Base-by-base conservation (phyloP, 2,888 invertebrate genomes). In the Alviniconcha strummeri region DNA sequence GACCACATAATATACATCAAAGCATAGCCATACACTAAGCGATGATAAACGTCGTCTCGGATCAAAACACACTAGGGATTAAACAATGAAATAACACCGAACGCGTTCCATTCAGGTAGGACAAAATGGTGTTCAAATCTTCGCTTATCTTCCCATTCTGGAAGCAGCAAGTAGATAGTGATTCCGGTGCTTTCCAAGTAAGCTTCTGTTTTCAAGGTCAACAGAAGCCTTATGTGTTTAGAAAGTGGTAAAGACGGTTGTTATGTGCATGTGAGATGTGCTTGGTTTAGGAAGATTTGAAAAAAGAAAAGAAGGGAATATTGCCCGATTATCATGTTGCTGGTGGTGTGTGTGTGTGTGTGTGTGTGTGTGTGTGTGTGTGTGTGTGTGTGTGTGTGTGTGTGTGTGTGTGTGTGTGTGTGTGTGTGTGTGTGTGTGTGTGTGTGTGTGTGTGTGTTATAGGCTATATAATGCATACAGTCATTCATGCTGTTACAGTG, bases 401-500 rank as follows among this genome's bases (percentile, higher is more conserved):
- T 52, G 54, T 54, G 74, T 74, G 74, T 52, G 54, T 74, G 74
- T 74, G 74, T 74, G 54, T 74, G 74, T 74, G 74, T 74, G 74
- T 74, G 74, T 74, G 74, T 74, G 72, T 72, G 72, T 72, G 72
- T 72, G 72, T 72, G 72, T 72, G 72, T 72, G 72, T 72, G 72
- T 54, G 72, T 72, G 36, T 36, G 72, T 36, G 36, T 72, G 52
- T n/a, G n/a, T 72, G 36, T 8, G 8, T 17, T 72, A 9, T n/a
- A 3, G 36, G 36, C 15, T 6, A 1, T 8, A 52, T 8, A 52
- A 52, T 72, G 72, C 8, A 52, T 72, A 8, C 15, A 13, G 9
- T 13, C 9, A 64, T 64, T 64, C 64, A 64, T 64, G 11, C 64
- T 64, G 9, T 64, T 13, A 64, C 64, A 15, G 15, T 15, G 15